Base-by-base conservation (phyloP, 2,113 vertebrate species). In the Jacana jacana region DNA sequence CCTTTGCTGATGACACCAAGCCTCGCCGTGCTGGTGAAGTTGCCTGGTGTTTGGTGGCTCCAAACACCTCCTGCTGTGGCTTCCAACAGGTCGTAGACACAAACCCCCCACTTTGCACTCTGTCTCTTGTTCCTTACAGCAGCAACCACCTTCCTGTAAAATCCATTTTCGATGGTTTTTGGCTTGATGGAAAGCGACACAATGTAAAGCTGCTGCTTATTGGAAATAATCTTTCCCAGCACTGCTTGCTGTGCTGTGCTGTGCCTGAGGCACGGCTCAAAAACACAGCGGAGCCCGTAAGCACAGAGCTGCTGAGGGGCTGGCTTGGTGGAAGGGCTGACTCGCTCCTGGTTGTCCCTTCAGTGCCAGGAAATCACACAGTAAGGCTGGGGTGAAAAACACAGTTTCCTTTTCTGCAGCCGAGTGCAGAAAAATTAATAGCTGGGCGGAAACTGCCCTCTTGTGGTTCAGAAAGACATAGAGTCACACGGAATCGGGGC, bases 361-460 rank as follows among this genome's bases (percentile, higher is more conserved):
- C 55, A 7, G 77, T 17, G 81, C 71, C 33, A 11, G 75, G 70
- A 40, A 31, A 7, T 52, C 4, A 17, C 11, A 3, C 3, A 25
- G 64, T 5, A 3, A 7, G 55, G 10, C 1, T 7, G 66, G n/a
- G 55, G 3, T 9, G n/a, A 81, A 30, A 84, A 30, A 18, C 5
- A 33, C 4, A 0, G 35, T 88, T 71, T 31, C 30, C 57, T 58
- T 8, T 13, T 10, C 30, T 60, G 93, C 58, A 13, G 14, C 20
- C 4, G 9, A 22, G 28, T 1, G 85, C 76, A 49, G 82, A 11
- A 39, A 4, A 9, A 2, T 4, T 3, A 66, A 66, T 44, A 27
- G 17, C 60, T 93, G 93, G 86, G 0, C 27, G 44, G 88, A 13
- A 94, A 13, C 52, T 93, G 96, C 96, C 96, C 96, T 96, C 96